Percentiles rank a stretch among this genome's conserved stretches.
Conservation (phyloP, 2,888 invertebrate genomes). For the Ariolimax columbianus region DNA sequence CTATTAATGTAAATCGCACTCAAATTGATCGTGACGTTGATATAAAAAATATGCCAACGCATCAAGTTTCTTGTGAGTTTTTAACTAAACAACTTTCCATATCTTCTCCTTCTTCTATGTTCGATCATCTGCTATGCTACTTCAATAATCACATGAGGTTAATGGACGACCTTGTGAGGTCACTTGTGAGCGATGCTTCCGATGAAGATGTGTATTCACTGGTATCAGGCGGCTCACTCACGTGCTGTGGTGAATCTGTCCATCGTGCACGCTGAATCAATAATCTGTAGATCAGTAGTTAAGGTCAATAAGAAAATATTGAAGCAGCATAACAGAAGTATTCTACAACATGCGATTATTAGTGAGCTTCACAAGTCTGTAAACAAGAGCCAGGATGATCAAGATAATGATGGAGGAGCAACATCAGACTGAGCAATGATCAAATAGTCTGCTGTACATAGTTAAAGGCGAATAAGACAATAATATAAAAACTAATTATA, state of each 20-base stretch:
- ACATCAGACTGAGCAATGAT: too few species aligned
- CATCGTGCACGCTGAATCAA: constrained; percentile 53
- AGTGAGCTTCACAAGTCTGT: too few species aligned
- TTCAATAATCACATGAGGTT: constrained; percentile 37
- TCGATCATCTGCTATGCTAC: too few species aligned
- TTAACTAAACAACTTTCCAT: background rate
- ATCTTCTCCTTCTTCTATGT: background rate
- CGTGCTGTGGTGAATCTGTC: constrained; percentile 57
- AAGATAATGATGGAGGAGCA: too few species aligned
- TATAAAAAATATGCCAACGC: background rate
- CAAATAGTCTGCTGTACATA: too few species aligned
- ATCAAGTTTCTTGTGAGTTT: background rate
- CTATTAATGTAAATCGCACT: background rate
- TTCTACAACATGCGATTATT: background rate
- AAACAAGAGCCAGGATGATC: too few species aligned
- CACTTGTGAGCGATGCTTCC: constrained; percentile 55
- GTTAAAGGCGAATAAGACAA: too few species aligned
- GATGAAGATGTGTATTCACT: constrained; percentile 55
- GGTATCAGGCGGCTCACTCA: constrained; percentile 56
- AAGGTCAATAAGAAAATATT: background rate
- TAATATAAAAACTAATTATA: too few species aligned
- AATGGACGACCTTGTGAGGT: constrained; percentile 53
- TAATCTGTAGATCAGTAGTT: constrained; percentile 49
- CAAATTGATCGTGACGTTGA: background rate
- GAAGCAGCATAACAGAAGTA: background rate